A percentile compares a stretch with the other conserved stretches of the same genome.
phyloP scores from a whole-genome alignment of 1,140 invertebrate genomes.

The Drosophila pandora region DNA sequence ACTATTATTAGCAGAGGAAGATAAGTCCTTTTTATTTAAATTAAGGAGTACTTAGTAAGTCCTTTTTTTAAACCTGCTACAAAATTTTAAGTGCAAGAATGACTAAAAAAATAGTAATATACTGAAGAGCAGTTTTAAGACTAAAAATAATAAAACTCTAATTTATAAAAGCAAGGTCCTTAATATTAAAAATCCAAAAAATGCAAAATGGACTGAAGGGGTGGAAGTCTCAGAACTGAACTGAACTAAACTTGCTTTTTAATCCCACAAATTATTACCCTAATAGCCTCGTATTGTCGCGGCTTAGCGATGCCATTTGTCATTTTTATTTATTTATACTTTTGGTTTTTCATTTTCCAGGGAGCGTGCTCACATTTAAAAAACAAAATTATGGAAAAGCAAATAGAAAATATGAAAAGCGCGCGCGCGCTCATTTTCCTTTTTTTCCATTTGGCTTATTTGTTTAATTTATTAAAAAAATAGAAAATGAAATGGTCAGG shows the following conservation, averaged over 20 bases:
- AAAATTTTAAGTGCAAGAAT: too few species aligned
- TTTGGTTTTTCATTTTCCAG: constrained; percentile 12
- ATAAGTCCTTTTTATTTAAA: too few species aligned
- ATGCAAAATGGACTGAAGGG: not conserved
- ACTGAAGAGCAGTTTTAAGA: too few species aligned
- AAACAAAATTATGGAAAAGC: constrained; percentile 64
- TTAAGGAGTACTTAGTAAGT: too few species aligned
- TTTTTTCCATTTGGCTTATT: constrained; percentile 33
- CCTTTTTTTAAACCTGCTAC: too few species aligned
- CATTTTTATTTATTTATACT: constrained; percentile 16
- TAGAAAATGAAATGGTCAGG: not conserved
- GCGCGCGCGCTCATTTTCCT: constrained; percentile 23
- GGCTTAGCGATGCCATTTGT: constrained; percentile 70
- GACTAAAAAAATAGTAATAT: too few species aligned
- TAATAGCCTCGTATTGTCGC: constrained; percentile 76
- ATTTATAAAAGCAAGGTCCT: too few species aligned
- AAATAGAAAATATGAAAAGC: constrained; percentile 72
- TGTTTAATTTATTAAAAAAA: constrained; percentile 69
- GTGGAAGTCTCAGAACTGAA: not conserved
- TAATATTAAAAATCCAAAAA: not conserved
- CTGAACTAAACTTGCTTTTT: constrained; percentile 15
- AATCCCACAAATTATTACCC: constrained; percentile 79
- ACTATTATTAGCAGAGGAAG: too few species aligned
- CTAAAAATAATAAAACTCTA: too few species aligned
- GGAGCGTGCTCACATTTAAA: constrained; percentile 33